Conservation (phyloP, 2,797 vertebrate species). For the Sparus aurata region DNA sequence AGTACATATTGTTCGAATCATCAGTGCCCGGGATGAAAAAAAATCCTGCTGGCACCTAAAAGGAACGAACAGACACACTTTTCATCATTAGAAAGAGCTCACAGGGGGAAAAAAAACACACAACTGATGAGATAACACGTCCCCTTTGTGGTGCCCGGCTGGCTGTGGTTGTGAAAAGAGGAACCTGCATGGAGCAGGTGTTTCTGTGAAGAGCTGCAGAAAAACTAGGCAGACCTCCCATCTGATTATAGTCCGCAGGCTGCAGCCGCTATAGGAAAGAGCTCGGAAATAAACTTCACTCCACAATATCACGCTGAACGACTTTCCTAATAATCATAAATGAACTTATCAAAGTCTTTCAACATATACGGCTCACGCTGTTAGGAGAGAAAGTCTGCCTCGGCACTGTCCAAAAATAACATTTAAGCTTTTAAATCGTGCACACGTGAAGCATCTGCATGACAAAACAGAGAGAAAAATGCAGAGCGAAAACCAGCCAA, state of each 20-base stretch:
- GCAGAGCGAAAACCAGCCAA: background rate
- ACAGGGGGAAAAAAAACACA: background rate
- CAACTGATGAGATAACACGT: constrained; percentile 39
- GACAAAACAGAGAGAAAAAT: constrained; percentile 21
- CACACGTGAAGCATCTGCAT: constrained; percentile 24
- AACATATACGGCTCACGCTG: background rate
- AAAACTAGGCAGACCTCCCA: constrained; percentile 42
- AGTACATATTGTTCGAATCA: constrained; percentile 39
- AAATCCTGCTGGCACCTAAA: constrained; percentile 6
- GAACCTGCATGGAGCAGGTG: constrained; percentile 65
- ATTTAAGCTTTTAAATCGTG: constrained; percentile 26
- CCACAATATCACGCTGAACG: background rate
- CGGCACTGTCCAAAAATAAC: background rate
- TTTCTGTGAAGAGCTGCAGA: constrained; percentile 33
- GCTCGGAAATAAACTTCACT: background rate
- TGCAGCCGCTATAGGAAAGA: constrained; percentile 1
- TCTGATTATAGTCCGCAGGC: constrained; percentile 49
- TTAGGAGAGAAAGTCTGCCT: background rate
- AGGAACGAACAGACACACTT: constrained; percentile 18
- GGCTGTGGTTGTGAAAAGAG: constrained; percentile 27
- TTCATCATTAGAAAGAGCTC: constrained; percentile 41
- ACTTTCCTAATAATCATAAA: background rate
- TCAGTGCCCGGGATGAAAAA: constrained; percentile 15
- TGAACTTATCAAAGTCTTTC: background rate
- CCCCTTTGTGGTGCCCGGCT: constrained; percentile 25